phyloP scores from a whole-genome alignment of 2,113 vertebrate genomes.

The Diadophis punctatus region DNA sequence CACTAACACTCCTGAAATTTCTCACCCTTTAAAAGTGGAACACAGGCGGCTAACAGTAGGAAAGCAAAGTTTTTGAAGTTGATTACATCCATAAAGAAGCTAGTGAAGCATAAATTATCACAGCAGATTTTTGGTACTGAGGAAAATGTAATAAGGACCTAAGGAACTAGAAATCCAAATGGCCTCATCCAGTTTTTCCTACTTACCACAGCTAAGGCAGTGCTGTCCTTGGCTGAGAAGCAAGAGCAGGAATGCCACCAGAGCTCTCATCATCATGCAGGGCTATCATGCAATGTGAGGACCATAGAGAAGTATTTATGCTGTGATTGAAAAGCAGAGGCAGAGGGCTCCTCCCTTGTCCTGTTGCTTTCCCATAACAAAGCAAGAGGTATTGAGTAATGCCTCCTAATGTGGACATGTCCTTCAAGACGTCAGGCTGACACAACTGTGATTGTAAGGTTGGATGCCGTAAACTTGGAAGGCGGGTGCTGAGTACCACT shows the following conservation, averaged over 20 bases:
- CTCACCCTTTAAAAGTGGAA: not conserved
- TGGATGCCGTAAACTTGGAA: not conserved
- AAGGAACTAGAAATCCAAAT: not conserved
- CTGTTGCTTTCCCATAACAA: not conserved
- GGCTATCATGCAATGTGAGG: not conserved
- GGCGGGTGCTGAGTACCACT: not conserved
- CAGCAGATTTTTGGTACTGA: not conserved
- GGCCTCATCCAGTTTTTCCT: not conserved
- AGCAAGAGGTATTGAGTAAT: not conserved
- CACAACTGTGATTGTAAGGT: not conserved
- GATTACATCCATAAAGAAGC: not conserved
- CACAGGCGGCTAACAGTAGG: not conserved
- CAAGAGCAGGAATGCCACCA: not conserved
- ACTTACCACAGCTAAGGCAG: slow-evolving; percentile 10
- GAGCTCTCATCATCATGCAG: not conserved
- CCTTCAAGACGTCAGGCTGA: not conserved
- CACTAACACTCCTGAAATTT: not conserved
- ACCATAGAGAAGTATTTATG: not conserved
- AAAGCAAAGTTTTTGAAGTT: not conserved
- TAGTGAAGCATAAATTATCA: not conserved
- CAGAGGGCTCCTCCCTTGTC: not conserved
- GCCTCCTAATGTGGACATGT: not conserved
- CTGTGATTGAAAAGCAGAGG: not conserved
- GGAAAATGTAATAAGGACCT: not conserved
- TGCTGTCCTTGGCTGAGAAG: not conserved